Conservation (phyloP, 2,797 vertebrate species). For the Poecile montanus region DNA sequence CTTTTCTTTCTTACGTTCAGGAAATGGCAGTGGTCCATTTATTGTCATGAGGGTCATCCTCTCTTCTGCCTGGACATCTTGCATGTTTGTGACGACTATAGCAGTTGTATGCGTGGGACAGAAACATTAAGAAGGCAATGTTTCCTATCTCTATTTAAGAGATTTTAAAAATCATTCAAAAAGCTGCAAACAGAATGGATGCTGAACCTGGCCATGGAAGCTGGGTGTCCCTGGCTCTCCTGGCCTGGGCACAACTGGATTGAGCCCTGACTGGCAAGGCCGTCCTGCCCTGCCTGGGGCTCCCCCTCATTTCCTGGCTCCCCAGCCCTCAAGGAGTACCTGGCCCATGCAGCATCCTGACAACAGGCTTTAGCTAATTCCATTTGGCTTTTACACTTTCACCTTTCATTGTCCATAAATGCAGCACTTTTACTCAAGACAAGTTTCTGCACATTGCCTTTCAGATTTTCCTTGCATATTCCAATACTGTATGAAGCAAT, state of each 20-base stretch:
- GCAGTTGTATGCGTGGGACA: neutral
- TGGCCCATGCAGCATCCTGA: neutral
- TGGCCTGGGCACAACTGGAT: neutral
- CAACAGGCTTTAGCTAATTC: neutral
- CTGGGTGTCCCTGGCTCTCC: neutral
- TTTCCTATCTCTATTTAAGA: neutral
- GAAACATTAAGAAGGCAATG: neutral
- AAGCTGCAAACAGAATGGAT: neutral
- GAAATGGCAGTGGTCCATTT: neutral
- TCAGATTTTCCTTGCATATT: neutral
- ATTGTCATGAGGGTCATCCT: neutral
- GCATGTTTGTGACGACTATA: neutral
- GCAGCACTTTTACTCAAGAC: neutral
- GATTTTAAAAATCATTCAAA: neutral
- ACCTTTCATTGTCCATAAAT: neutral
- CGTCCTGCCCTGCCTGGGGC: neutral
- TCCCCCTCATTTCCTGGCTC: rapidly evolving
- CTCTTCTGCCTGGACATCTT: neutral
- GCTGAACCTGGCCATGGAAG: rapidly evolving
- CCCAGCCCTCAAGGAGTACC: neutral
- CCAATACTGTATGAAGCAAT: neutral
- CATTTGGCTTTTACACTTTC: neutral
- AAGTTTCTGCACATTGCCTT: neutral
- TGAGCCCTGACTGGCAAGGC: neutral
- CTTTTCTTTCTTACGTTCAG: neutral